Base-by-base conservation (phyloP, 1,140 invertebrate genomes). In the Pissodes strobi region DNA sequence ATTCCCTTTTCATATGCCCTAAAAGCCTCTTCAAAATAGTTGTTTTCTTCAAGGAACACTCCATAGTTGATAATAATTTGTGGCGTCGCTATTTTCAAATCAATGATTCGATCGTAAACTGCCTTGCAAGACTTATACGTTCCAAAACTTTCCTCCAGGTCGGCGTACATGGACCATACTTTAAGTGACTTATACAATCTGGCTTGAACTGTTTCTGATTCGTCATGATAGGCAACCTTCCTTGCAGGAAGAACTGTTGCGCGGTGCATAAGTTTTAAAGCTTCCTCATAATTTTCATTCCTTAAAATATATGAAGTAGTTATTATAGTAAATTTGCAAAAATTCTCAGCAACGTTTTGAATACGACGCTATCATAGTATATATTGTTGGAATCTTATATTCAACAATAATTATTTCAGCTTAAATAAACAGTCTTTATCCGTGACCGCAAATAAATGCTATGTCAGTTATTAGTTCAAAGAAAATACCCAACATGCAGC, bases 1-100 rank as follows among this genome's bases (percentile, higher is more conserved):
- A 99, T 96, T 39, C 98, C 92, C 82, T 98, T 98, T 80, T 99
- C 97, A 82, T 99, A 99, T 2, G 95, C 95, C 75, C 95, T 90
- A 78, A 99, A 99, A 18, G 96, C 95, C 82, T 99, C 96, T 82
- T 99, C 98, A 84, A 95, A 99, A 78, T 99, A 99, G 76, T 97
- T 96, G 74, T 97, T 92, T 82, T 99, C 96, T 81, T 99, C 96
- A 30, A 99, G 79, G 78, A 99, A 99, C 66, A 98, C 77, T 0
- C 93, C 95, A 82, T 97, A 99, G 79, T 99, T 99, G 49, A 99
- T 98, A 34, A 99, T 97, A 45, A 98, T 97, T 82, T 99, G 97
- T 34, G 98, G 98, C 10, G 96, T 99, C 9, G 96, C 97, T 68
- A 99, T 99, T 83, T 94, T 92, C 52, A 99, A 83, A 78, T 99